phyloP scores from a whole-genome alignment of 2,797 vertebrate genomes.

The Coregonus sp. region DNA sequence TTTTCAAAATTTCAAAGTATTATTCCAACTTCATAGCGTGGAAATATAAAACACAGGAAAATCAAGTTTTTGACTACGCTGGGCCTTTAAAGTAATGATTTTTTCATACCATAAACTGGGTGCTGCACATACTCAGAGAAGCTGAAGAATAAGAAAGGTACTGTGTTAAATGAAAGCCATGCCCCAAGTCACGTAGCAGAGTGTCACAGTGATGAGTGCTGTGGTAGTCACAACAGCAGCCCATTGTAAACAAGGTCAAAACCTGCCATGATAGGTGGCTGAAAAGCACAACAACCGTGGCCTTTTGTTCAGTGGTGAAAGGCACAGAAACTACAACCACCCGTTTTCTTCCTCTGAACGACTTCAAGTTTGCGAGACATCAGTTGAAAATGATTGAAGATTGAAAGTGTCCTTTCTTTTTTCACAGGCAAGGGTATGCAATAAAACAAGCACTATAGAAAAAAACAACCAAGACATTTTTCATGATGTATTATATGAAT shows the following conservation, averaged over 20 bases:
- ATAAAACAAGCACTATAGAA: neutral
- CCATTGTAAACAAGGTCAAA: conserved; percentile 1
- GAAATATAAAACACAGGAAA: too few species aligned
- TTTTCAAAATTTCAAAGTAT: too few species aligned
- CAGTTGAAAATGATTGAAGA: neutral
- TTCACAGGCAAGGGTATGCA: neutral
- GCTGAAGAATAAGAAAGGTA: neutral
- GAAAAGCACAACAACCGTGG: neutral
- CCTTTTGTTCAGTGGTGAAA: neutral
- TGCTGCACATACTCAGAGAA: neutral
- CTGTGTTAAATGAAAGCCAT: too few species aligned
- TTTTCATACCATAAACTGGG: neutral
- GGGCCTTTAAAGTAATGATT: too few species aligned
- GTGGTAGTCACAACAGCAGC: neutral
- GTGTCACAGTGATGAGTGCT: neutral
- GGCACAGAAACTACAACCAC: neutral
- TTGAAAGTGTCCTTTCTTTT: neutral
- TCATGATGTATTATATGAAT: neutral
- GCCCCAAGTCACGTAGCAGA: neutral
- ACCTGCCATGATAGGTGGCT: neutral
- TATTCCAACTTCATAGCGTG: too few species aligned
- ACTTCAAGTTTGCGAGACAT: neutral
- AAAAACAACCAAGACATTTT: neutral
- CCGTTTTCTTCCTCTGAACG: neutral
- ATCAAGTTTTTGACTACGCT: too few species aligned